These are phyloP conservation scores for Tetragonisca angustula DNA, from an alignment of 2,888 invertebrate species.

Conservation along the genomic window DNA sequence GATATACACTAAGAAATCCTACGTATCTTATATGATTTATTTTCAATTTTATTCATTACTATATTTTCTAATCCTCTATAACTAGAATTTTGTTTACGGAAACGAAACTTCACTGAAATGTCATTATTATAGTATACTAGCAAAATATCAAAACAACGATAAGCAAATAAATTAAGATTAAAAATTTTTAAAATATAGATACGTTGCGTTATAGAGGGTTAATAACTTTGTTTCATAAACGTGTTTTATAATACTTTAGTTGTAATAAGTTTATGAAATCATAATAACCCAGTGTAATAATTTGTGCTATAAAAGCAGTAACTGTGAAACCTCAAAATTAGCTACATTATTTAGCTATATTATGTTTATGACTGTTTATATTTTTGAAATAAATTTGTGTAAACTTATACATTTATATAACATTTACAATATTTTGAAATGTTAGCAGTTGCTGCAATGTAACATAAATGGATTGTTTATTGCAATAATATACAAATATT, in stretches of 20 bases:
- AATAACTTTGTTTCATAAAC: slow-evolving; percentile 18
- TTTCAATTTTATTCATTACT: slow-evolving; percentile 22
- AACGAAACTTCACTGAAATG: neutral
- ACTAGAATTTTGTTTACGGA: neutral
- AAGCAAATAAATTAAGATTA: neutral
- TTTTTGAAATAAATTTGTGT: slow-evolving; percentile 17
- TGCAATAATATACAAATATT: slow-evolving; percentile 49
- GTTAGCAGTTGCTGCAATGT: slow-evolving; percentile 53
- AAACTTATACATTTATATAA: slow-evolving; percentile 20
- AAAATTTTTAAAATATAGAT: neutral
- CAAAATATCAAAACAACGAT: neutral
- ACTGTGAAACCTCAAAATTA: slow-evolving; percentile 27
- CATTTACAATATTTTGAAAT: slow-evolving; percentile 49
- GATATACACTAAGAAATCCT: slow-evolving; percentile 22
- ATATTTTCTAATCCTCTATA: slow-evolving; percentile 23
- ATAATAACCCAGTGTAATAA: slow-evolving; percentile 43
- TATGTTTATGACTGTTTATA: neutral
- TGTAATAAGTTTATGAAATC: slow-evolving; percentile 31
- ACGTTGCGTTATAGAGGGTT: neutral
- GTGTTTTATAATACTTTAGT: slow-evolving; percentile 17
- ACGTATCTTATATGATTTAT: slow-evolving; percentile 45
- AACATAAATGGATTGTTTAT: slow-evolving; percentile 58
- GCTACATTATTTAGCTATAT: neutral
- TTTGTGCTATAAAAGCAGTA: slow-evolving; percentile 34
- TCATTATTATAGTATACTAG: neutral